These are phyloP conservation scores for Lethenteron reissneri DNA, from an alignment of 2,113 vertebrate species.

Conservation along the genomic window DNA sequence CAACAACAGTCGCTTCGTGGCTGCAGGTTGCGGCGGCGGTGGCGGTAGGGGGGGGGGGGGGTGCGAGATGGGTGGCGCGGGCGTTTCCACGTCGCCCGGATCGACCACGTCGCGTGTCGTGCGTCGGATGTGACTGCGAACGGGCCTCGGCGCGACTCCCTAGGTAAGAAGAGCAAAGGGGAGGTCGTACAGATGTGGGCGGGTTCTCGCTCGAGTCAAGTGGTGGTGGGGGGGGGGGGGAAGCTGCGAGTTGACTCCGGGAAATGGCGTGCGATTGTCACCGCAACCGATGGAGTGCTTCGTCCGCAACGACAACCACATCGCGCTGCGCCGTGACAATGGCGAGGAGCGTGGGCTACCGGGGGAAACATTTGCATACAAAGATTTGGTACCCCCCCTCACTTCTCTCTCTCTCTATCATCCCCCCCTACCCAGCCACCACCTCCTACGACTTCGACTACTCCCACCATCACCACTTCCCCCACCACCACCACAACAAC, in stretches of 20 bases:
- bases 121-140: not conserved
- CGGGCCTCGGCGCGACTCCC: not conserved
- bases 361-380: slow-evolving; percentile 2
- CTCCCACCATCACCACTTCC: no score
- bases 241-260: slow-evolving; percentile 4
- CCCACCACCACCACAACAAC: no score
- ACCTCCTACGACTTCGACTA: no score
- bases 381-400: not conserved
- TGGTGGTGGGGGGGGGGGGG: not conserved
- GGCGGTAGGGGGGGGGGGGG: no score
- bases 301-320: no score
- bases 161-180: slow-evolving; percentile 4
- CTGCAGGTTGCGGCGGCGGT: no score
- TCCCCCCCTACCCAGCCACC: no score
- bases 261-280: not conserved
- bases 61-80: no score
- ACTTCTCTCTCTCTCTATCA: no score
- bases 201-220: slow-evolving; percentile 4
- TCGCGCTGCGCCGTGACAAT: not conserved
- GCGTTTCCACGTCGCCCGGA: no score
- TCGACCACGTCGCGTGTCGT: not conserved
- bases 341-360: not conserved
- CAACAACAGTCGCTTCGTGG: no score
- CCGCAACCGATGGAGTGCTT: not conserved
- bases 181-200: slow-evolving; percentile 6